Conservation (phyloP, 2,888 invertebrate species). For the Drosophila sordidula region DNA sequence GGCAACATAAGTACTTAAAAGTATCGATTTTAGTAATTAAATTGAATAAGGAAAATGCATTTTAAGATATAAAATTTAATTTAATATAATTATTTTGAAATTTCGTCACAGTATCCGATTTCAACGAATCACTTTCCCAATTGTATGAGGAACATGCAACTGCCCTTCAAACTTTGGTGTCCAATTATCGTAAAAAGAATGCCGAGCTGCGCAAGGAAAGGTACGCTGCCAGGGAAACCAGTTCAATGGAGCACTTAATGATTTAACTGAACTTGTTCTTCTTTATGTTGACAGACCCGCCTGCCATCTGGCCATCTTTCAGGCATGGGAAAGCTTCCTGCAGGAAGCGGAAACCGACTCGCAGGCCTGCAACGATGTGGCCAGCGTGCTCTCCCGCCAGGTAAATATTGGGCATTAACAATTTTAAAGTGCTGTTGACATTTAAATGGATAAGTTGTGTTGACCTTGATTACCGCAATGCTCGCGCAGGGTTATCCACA, state of each 20-base stretch:
- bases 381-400: conserved; percentile 91
- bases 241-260: conserved; percentile 8
- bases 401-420: conserved; percentile 72
- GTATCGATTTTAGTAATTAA: too few relatives aligned
- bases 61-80: too few relatives aligned
- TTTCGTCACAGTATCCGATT: conserved; percentile 91
- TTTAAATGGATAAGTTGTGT: conserved; percentile 56
- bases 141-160: conserved; percentile 95
- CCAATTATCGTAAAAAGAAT: conserved; percentile 93
- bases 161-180: conserved; percentile 93
- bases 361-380: conserved; percentile 93
- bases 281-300: conserved; percentile 87
- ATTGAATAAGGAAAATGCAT: too few relatives aligned
- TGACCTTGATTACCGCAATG: conserved; percentile 19
- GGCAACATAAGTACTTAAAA: too few relatives aligned
- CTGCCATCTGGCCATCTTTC: conserved; percentile 92
- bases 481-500: not conserved
- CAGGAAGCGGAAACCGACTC: conserved; percentile 97
- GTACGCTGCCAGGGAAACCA: conserved; percentile 85
- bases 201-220: conserved; percentile 94
- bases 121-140: conserved; percentile 94
- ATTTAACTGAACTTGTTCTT: not conserved
- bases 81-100: too few relatives aligned
- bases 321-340: conserved; percentile 95
- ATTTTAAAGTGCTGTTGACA: conserved; percentile 33